phyloP scores from a whole-genome alignment of 2,888 invertebrate species.

The Lottia gigantea region DNA sequence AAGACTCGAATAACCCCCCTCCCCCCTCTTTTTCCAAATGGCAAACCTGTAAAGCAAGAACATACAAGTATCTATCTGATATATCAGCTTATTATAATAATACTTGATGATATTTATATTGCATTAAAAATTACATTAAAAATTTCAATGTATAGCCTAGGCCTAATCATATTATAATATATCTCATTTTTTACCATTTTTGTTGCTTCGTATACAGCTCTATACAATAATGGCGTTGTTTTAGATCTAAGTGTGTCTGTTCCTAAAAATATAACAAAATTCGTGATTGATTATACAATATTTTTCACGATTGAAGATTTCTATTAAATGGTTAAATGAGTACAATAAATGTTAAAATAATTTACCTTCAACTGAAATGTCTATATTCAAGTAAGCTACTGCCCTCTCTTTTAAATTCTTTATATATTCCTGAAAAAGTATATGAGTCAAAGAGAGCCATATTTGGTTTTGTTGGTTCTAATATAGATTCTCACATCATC shows the following conservation, averaged over 20 bases:
- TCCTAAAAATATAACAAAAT: constrained; percentile 25
- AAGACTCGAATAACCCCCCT: too few species aligned
- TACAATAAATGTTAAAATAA: background rate
- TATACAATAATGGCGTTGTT: constrained; percentile 62
- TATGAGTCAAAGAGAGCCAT: too few species aligned
- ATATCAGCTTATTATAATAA: too few species aligned
- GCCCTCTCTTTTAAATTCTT: constrained; percentile 45
- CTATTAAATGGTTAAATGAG: background rate
- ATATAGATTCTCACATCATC: too few species aligned
- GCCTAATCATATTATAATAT: too few species aligned
- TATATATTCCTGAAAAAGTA: constrained; percentile 49
- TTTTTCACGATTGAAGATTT: background rate
- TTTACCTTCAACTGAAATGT: constrained; percentile 40
- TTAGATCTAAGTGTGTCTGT: constrained; percentile 33
- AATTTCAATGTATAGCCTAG: too few species aligned
- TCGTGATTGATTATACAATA: background rate
- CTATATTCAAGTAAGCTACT: constrained; percentile 53
- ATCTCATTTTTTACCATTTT: constrained; percentile 58
- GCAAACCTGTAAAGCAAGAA: too few species aligned
- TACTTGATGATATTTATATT: too few species aligned
- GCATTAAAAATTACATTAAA: too few species aligned
- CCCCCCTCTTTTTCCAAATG: too few species aligned
- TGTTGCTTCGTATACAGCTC: constrained; percentile 63
- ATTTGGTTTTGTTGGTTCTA: too few species aligned
- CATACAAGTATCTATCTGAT: too few species aligned